Base-by-base conservation (phyloP, 2,113 vertebrate genomes). In the Brachyistius frenatus region DNA sequence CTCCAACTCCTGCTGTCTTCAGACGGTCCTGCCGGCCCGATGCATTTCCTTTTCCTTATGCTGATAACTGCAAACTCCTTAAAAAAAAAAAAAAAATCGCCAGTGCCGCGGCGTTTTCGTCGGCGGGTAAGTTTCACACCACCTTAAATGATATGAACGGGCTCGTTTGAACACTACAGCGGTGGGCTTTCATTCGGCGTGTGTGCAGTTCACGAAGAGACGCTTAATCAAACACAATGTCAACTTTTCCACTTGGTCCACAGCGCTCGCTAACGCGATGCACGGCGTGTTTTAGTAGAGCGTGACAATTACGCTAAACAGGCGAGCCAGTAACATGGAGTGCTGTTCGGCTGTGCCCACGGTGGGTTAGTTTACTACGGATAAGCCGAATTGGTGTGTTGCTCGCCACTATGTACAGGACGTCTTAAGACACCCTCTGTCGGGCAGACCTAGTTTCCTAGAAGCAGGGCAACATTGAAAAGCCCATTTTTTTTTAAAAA, bases 171-270 rank as follows among this genome's bases (percentile, higher is more conserved):
- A 47, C 13, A 2, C 3, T 0, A 32, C 13, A 47, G 39, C 37
- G 10, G 31, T 53, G 0, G 3, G 3, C 5, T 80, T 0, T 31
- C 5, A 75, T 81, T 85, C 78, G 80, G 78, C 70, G 7, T 44
- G 39, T 6, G 2, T 30, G 0, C 35, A 57, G 49, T 44, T 77
- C 14, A 56, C 31, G 8, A 49, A 37, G 23, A 66, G 39, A 41
- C 57, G 47, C 53, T 67, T 47, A 39, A 71, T 84, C 53, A 57
- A 57, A 73, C 58, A 69, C n/a, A 78, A 80, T 67, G 74, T 63
- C 75, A 89, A 92, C 89, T 90, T 91, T 87, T 76, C 63, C 52
- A 55, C 46, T 58, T n/a, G 41, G 14, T 55, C n/a, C 16, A 2
- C 16, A 37, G 14, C 3, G 57, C 58, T 67, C 41, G 30, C 56